Conservation (phyloP, 1,140 invertebrate genomes). For the Semibalanus balanoides region DNA sequence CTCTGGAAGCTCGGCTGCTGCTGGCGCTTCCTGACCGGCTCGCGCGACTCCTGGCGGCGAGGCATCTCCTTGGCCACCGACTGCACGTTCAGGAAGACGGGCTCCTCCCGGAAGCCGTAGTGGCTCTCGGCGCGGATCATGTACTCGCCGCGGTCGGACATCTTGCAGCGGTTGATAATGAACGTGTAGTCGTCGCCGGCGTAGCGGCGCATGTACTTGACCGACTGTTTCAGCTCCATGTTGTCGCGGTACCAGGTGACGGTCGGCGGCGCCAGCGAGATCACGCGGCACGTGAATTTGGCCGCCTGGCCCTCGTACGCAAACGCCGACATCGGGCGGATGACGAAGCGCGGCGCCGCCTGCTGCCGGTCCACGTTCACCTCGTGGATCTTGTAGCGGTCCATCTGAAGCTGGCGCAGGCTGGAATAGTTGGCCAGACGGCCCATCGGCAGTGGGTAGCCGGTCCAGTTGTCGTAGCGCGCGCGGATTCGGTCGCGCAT, state of each 20-base stretch:
- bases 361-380: slow-evolving; percentile 91
- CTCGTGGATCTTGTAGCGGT: slow-evolving; percentile 93
- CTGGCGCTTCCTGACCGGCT: slow-evolving; percentile 40
- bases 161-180: slow-evolving; percentile 86
- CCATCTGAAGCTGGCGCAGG: slow-evolving; percentile 82
- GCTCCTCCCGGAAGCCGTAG: slow-evolving; percentile 90
- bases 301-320: slow-evolving; percentile 94
- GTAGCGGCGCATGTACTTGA: slow-evolving; percentile 99
- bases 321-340: slow-evolving; percentile 85
- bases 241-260: slow-evolving; percentile 92
- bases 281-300: slow-evolving; percentile 91
- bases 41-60: slow-evolving; percentile 40
- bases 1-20: slow-evolving; percentile 56
- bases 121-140: slow-evolving; percentile 94
- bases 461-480: slow-evolving; percentile 80
- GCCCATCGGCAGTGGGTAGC: slow-evolving; percentile 84
- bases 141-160: slow-evolving; percentile 93
- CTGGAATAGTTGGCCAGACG: slow-evolving; percentile 92
- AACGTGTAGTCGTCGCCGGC: slow-evolving; percentile 91
- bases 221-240: slow-evolving; percentile 84
- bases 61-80: slow-evolving; percentile 66
- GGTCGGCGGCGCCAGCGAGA: slow-evolving; percentile 83
- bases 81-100: slow-evolving; percentile 94
- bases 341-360: slow-evolving; percentile 93
- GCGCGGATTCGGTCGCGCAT: slow-evolving; percentile 73